A percentile compares a stretch with the other conserved stretches of the same genome.
Conservation (phyloP, 2,113 vertebrate species). For the Crocuta crocuta region DNA sequence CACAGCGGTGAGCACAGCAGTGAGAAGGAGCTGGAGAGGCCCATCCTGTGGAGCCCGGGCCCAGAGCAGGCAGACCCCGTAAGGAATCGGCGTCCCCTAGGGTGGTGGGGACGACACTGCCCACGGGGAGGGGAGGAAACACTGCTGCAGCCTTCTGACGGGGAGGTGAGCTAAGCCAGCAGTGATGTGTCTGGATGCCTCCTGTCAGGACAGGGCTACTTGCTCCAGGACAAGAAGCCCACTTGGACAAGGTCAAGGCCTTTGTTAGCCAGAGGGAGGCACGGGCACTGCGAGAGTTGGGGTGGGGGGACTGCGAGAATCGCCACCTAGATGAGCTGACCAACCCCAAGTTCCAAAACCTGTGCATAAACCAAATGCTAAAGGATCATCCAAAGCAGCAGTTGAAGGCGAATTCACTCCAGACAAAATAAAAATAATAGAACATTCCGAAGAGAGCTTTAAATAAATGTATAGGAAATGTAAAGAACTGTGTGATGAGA, state of each 20-base stretch:
- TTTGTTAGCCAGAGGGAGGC: neutral
- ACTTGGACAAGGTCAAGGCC: too few relatives aligned
- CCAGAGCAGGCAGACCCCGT: too few relatives aligned
- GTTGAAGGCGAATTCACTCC: neutral
- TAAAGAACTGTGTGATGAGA: neutral
- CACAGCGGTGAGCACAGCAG: too few relatives aligned
- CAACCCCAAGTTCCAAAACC: neutral
- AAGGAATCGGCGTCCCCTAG: too few relatives aligned
- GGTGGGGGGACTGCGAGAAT: neutral
- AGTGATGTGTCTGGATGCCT: rapidly evolving
- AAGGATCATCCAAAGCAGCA: neutral
- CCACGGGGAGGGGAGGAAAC: neutral
- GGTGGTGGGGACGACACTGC: rapidly evolving
- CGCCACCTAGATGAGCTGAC: neutral
- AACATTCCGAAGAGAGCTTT: neutral
- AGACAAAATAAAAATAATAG: neutral
- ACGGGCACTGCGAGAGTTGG: rapidly evolving
- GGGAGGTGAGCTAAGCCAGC: rapidly evolving
- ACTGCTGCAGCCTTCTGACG: rapidly evolving
- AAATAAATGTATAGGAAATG: neutral
- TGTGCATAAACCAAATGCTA: too few relatives aligned
- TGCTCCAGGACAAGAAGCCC: neutral
- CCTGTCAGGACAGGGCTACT: rapidly evolving
- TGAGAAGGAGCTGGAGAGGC: neutral
- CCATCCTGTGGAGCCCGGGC: rapidly evolving